A percentile compares a stretch with the other conserved stretches of the same genome.
Evolutionary conservation across 2,888 invertebrate genomes (phyloP).

Genomic region (Bombyx huttoni): DNA sequence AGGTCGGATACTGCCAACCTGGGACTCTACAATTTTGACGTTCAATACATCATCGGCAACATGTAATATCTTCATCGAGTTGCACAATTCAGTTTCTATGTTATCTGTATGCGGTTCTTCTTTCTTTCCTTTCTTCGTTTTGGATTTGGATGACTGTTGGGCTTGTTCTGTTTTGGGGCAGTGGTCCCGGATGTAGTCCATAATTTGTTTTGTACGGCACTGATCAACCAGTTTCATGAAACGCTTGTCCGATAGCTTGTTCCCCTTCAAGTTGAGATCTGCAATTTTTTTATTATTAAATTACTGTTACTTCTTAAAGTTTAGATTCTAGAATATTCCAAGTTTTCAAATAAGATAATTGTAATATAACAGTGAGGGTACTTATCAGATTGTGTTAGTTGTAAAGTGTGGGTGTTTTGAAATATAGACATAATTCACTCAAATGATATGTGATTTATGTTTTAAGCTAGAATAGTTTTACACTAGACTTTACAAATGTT

Average conservation of each 20-base stretch:
- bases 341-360: too few relatives aligned
- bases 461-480: not conserved
- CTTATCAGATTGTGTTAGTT: too few relatives aligned
- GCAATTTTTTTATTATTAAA: conserved; percentile 4
- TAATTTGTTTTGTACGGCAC: conserved; percentile 80
- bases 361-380: too few relatives aligned
- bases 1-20: conserved; percentile 76
- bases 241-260: conserved; percentile 80
- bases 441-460: not conserved
- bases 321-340: too few relatives aligned
- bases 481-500: not conserved
- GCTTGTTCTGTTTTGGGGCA: conserved; percentile 56
- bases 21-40: conserved; percentile 67
- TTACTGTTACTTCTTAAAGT: too few relatives aligned
- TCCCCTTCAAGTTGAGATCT: conserved; percentile 82
- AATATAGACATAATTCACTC: not conserved
- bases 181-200: conserved; percentile 82
- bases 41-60: conserved; percentile 59
- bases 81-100: conserved; percentile 35
- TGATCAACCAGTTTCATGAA: conserved; percentile 82
- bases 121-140: conserved; percentile 53
- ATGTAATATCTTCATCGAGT: conserved; percentile 55
- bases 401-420: not conserved
- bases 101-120: conserved; percentile 41
- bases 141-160: conserved; percentile 31